Evolutionary conservation across 2,113 vertebrate genomes (phyloP), one percentile per base, ranked within the genome.

Genomic region (Menura novaehollandiae): DNA sequence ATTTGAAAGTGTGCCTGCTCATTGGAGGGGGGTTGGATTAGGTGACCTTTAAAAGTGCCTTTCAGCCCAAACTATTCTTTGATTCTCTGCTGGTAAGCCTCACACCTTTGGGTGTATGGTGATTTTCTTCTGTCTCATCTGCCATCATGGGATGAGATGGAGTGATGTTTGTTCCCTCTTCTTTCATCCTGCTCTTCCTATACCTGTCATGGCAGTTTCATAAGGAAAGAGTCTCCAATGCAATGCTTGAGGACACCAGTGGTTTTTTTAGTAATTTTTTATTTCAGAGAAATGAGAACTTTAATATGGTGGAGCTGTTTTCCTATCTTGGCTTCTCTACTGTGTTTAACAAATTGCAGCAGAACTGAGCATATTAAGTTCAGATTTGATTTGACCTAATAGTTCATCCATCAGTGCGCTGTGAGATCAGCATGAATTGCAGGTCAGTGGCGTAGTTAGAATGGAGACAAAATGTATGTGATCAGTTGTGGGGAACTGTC

Each of bases 171-270:
- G 14, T 18, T 43, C 18, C 39, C 32, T 51, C 43, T 37, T 2
- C 37, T n/a, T 75, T 68, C 8, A 24, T 24, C 47, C 39, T 52
- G 11, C 15, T 62, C 11, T 24, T 17, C 37, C n/a, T n/a, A 24
- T 53, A 47, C 3, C 43, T 24, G 11, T 26, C 2, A 0, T 8
- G 28, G 53, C 9, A 37, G 15, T 43, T 74, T 58, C 24, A 39
- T 28, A 68, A 66, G 52, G 23, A 52, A 52, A 11, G 27, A 6
- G 4, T 59, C 23, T 51, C 35, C 0, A 0, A 1, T 30, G 22
- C 1, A 6, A 27, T 46, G 27, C 39, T 52, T 27, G 47, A 85
- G 35, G 47, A 46, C 43, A 46, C 5, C 55, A 78, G 16, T 0
- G 9, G 7, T 56, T 95, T 73, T 59, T 59, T 26, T 15, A 46